phyloP scores from a whole-genome alignment of 1,140 invertebrate genomes.

The Lordiphosa mommai region DNA sequence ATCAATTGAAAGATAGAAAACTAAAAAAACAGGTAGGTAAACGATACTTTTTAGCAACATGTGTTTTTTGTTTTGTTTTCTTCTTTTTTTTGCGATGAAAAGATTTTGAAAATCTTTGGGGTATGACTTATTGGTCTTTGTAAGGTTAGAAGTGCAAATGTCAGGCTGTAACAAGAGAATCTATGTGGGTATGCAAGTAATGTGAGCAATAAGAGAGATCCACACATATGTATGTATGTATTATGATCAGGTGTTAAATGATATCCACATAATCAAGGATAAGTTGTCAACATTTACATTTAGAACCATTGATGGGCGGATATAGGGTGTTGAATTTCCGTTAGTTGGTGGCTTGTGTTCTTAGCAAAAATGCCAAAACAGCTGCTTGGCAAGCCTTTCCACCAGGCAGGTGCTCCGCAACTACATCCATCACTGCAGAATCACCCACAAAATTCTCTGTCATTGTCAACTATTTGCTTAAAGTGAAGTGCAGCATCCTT shows the following conservation, averaged over 20 bases:
- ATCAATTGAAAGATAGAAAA: conserved; percentile 19
- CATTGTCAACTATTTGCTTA: conserved; percentile 26
- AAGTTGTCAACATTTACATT: conserved; percentile 41
- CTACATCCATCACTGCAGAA: conserved; percentile 56
- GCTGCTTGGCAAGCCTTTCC: conserved; percentile 31
- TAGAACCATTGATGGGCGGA: conserved; percentile 46
- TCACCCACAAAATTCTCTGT: conserved; percentile 7
- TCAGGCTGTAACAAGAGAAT: conserved; percentile 38
- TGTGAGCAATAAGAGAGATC: conserved; percentile 59
- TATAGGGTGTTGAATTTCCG: conserved; percentile 45
- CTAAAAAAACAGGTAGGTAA: conserved; percentile 73
- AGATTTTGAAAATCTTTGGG: conserved; percentile 20
- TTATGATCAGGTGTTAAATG: conserved; percentile 62
- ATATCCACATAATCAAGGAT: conserved; percentile 22
- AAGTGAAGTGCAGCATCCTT: conserved; percentile 52
- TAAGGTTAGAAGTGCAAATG: conserved; percentile 54
- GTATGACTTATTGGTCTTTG: conserved; percentile 70
- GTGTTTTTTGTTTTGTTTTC: conserved; percentile 24
- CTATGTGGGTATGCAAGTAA: conserved; percentile 28
- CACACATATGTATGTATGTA: conserved; percentile 20
- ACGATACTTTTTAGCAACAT: conserved; percentile 63
- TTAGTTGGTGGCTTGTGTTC: conserved; percentile 28
- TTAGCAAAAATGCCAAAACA: conserved; percentile 17
- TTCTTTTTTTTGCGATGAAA: conserved; percentile 13
- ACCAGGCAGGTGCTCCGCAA: conserved; percentile 35